phyloP scores from a whole-genome alignment of 2,113 vertebrate species.

The Rhinopomastus cyanomelas region DNA sequence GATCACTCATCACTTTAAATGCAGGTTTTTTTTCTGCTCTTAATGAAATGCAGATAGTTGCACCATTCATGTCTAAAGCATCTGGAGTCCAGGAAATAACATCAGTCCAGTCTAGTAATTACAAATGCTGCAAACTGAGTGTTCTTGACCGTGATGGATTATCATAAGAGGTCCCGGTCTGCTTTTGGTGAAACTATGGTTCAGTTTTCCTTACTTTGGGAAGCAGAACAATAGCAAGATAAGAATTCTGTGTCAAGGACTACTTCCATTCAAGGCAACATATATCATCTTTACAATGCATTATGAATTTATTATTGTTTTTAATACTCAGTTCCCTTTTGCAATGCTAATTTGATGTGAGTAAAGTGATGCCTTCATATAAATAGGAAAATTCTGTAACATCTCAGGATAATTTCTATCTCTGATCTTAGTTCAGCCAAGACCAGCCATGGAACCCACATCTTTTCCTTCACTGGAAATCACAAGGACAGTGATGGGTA shows the following conservation, averaged over 20 bases:
- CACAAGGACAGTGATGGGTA: neutral
- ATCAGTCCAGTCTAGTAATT: neutral
- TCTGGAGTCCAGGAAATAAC: neutral
- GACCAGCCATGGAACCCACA: neutral
- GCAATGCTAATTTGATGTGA: neutral
- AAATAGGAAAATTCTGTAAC: neutral
- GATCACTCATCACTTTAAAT: neutral
- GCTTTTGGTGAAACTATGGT: neutral
- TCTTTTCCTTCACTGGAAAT: conserved; percentile 11
- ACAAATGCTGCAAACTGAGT: neutral
- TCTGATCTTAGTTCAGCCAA: conserved; percentile 13
- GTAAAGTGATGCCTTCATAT: neutral
- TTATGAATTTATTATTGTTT: neutral
- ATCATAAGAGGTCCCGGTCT: neutral
- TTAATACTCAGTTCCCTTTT: neutral
- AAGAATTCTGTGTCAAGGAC: fast-evolving
- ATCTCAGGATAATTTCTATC: conserved; percentile 3
- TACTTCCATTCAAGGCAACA: neutral
- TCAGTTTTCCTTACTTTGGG: neutral
- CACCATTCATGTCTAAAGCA: neutral
- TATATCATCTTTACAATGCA: neutral
- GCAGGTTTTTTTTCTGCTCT: neutral
- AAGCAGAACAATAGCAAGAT: neutral
- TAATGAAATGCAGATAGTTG: conserved; percentile 5
- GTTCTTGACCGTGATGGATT: neutral